Evolutionary conservation across 1,140 invertebrate genomes (phyloP).

Genomic region (Latrodectus geometricus): DNA sequence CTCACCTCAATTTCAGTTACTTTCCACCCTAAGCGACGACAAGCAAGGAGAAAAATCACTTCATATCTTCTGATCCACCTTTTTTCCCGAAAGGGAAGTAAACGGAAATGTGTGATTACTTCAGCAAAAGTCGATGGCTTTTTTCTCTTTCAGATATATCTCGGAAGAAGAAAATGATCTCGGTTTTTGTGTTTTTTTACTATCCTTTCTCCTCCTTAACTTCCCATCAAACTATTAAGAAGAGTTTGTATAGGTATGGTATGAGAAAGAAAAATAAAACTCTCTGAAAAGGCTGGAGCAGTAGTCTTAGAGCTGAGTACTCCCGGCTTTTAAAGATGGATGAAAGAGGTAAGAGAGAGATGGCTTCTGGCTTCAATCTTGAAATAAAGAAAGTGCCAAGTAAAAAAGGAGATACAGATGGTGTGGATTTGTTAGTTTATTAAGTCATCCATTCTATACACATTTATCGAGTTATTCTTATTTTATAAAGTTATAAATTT

Average conservation of each 20-base stretch:
- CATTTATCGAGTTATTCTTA: too few relatives aligned
- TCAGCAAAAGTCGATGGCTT: slow-evolving; percentile 17
- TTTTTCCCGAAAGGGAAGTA: slow-evolving; percentile 6
- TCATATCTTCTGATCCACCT: slow-evolving; percentile 33
- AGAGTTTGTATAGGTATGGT: slow-evolving; percentile 8
- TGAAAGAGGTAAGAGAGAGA: not conserved
- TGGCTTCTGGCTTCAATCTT: not conserved
- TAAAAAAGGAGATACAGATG: not conserved
- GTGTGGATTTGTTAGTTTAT: not conserved
- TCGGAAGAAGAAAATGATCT: slow-evolving; percentile 44
- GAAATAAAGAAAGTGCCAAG: not conserved
- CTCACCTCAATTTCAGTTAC: not conserved
- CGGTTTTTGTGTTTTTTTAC: not conserved
- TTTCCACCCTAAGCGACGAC: slow-evolving; percentile 9
- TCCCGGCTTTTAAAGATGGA: not conserved
- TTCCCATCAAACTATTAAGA: slow-evolving; percentile 44
- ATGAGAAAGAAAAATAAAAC: not conserved
- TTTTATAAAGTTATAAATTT: too few relatives aligned
- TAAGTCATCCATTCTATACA: too few relatives aligned
- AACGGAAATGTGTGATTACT: slow-evolving; percentile 54
- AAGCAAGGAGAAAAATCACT: slow-evolving; percentile 1
- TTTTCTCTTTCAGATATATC: slow-evolving; percentile 20
- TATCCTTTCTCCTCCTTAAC: slow-evolving; percentile 26
- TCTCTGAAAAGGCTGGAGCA: not conserved
- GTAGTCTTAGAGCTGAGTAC: not conserved